Conservation (phyloP, 1,140 invertebrate species). For the Andrena cerasifolii region DNA sequence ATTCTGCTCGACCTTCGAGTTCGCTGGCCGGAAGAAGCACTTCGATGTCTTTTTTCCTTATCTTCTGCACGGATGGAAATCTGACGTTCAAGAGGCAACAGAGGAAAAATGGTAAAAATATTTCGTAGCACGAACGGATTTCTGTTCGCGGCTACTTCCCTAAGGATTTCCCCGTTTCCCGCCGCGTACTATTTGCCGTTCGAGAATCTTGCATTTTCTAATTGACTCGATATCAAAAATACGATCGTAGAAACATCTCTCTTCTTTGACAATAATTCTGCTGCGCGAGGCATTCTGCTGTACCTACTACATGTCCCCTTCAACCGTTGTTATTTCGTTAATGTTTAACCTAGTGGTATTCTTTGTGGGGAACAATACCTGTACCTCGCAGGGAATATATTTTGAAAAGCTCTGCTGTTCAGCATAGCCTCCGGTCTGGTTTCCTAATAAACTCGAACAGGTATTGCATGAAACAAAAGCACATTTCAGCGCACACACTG, state of each 20-base stretch:
- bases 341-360: not conserved
- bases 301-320: not conserved
- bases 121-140: not conserved
- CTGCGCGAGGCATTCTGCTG: not conserved
- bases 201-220: not conserved
- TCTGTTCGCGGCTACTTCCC: no score
- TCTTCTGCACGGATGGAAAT: conserved; percentile 22
- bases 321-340: not conserved
- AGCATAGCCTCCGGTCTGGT: no score
- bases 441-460: not conserved
- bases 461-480: not conserved
- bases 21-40: conserved; percentile 38
- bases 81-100: conserved; percentile 14
- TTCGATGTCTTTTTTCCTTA: conserved; percentile 19
- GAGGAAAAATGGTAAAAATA: conserved; percentile 30
- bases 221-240: no score
- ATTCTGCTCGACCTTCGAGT: conserved; percentile 33
- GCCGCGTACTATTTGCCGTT: no score
- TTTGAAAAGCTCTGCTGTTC: not conserved
- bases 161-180: not conserved
- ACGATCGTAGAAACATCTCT: no score
- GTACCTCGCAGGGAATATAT: not conserved
- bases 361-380: not conserved
- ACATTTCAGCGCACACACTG: no score
- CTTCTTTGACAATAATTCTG: not conserved